These are phyloP conservation scores for Oppia nitens DNA, from an alignment of 1,140 invertebrate genomes.

Conservation along the genomic window DNA sequence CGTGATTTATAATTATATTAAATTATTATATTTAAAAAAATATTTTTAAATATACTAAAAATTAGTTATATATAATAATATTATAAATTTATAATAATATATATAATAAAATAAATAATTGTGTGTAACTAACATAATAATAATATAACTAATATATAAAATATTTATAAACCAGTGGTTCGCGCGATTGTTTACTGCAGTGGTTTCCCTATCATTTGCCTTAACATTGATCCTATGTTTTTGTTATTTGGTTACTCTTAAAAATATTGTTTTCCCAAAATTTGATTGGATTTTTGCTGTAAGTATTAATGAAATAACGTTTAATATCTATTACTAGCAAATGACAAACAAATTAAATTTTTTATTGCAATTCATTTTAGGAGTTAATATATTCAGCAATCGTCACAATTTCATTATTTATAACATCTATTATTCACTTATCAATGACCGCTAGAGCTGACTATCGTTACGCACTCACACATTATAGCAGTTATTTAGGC, in stretches of 20 bases:
- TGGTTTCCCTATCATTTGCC: slow-evolving; percentile 58
- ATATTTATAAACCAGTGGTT: slow-evolving; percentile 50
- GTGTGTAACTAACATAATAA: slow-evolving; percentile 52
- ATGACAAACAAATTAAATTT: too few relatives aligned
- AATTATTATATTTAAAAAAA: too few relatives aligned
- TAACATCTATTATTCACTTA: slow-evolving; percentile 59
- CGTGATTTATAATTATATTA: too few relatives aligned
- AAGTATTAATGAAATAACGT: too few relatives aligned
- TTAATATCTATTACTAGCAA: too few relatives aligned
- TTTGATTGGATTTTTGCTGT: slow-evolving; percentile 55
- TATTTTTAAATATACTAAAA: too few relatives aligned
- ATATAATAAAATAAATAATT: slow-evolving; percentile 36
- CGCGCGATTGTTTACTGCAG: slow-evolving; percentile 60
- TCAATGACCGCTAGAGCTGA: slow-evolving; percentile 35
- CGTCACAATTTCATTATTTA: slow-evolving; percentile 49
- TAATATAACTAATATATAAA: too few relatives aligned
- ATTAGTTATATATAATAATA: too few relatives aligned
- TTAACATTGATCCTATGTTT: slow-evolving; percentile 59
- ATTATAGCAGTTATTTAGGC: slow-evolving; percentile 14
- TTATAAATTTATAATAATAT: neutral
- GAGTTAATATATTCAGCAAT: slow-evolving; percentile 56
- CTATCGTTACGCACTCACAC: slow-evolving; percentile 22
- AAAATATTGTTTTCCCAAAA: slow-evolving; percentile 44
- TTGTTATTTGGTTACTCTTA: slow-evolving; percentile 56
- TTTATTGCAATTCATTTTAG: slow-evolving; percentile 32